Base-by-base conservation (phyloP, 2,797 vertebrate genomes). In the Enteromius anoplus region DNA sequence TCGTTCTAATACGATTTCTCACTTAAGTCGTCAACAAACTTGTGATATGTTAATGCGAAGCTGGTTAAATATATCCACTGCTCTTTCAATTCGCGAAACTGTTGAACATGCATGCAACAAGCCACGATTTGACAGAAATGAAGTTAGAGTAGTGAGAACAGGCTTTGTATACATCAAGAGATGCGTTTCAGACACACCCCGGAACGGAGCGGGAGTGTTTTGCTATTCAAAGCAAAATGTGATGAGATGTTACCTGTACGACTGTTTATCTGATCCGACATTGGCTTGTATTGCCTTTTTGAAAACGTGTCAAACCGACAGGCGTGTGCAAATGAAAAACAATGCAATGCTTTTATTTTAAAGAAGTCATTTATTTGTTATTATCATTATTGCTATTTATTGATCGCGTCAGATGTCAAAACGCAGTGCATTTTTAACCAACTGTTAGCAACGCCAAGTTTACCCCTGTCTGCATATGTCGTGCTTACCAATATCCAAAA, bases 111-210 rank as follows among this genome's bases (percentile, higher is more conserved):
- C 53, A 19, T 14, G 5, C n/a, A 45, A 49, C 40, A 72, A 49
- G 21, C 6, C 12, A 10, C 3, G 15, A 32, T 62, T 71, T 47
- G 9, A 26, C 9, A 6, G 17, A 32, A 60, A 60, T 37, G 23
- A 73, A 73, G 66, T 49, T 47, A 5, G 21, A 51, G 47, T 17
- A n/a, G 15, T n/a, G 15, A 14, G 9, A 21, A 0, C 4, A 51
- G 23, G 32, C 5, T 34, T 37, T n/a, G 4, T 29, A n/a, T 42
- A 0, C 58, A 45, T n/a, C 17, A 9, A 15, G 34, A 68, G 37
- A 42, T 37, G 81, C 12, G 65, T 70, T 69, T 47, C 51, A 62
- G 82, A 83, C 82, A 78, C 82, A 78, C 75, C 81, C 73, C 75
- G 40, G 42, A 65, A 49, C 75, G 51, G 29, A 65, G 62, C 71